phyloP scores from a whole-genome alignment of 2,888 invertebrate species.

The Hydraecia micacea region DNA sequence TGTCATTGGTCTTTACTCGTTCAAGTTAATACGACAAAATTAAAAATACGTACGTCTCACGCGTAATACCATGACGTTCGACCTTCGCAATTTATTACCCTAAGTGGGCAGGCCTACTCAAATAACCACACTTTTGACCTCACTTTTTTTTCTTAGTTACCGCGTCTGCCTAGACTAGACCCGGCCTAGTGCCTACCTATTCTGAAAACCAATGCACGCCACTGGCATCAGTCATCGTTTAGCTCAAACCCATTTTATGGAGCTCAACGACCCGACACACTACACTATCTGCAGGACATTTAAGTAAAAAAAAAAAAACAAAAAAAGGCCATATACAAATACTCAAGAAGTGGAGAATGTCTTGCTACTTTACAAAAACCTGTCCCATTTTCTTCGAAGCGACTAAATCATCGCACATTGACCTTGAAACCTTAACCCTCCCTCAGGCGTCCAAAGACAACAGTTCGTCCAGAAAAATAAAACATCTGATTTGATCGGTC shows the following conservation, averaged over 20 bases:
- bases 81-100: too few relatives aligned
- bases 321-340: not conserved
- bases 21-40: too few relatives aligned
- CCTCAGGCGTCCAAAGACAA: not conserved
- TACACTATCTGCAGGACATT: not conserved
- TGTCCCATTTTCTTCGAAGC: not conserved
- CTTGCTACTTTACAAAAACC: not conserved
- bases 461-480: slow-evolving; percentile 14
- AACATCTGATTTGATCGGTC: slow-evolving; percentile 37
- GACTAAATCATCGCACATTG: not conserved
- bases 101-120: too few relatives aligned
- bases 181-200: too few relatives aligned
- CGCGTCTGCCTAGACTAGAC: too few relatives aligned
- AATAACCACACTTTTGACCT: too few relatives aligned
- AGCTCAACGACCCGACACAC: not conserved
- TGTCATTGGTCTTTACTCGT: too few relatives aligned
- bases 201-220: too few relatives aligned
- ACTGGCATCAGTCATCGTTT: not conserved
- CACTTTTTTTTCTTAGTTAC: too few relatives aligned
- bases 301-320: too few relatives aligned
- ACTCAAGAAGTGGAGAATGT: not conserved
- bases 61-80: too few relatives aligned
- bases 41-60: too few relatives aligned
- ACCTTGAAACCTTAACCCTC: not conserved
- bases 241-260: not conserved